Evolutionary conservation across 2,797 vertebrate species (phyloP).

Genomic region (Ataeniobius toweri): DNA sequence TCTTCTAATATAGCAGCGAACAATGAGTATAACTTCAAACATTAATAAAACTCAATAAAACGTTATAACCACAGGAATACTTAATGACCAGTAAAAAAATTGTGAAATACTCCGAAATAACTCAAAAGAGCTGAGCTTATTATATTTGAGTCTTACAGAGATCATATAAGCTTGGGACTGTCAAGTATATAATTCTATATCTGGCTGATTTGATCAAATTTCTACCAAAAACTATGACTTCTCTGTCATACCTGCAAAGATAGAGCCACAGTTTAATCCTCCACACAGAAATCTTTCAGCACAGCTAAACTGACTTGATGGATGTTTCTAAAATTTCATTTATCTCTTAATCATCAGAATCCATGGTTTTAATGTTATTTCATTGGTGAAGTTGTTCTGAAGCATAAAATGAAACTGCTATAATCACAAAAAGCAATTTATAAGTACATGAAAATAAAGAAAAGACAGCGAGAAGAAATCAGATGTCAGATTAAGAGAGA

Average conservation of each 20-base stretch:
- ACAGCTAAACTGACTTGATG: background rate
- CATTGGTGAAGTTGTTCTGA: background rate
- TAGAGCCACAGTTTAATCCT: background rate
- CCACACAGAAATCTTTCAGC: background rate
- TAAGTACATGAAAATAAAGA: background rate
- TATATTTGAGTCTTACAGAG: background rate
- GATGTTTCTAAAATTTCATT: background rate
- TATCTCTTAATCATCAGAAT: background rate
- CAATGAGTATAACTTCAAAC: too few species aligned
- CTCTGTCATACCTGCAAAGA: background rate
- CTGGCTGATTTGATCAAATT: background rate
- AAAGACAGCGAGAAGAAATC: background rate
- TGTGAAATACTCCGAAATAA: background rate
- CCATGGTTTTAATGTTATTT: background rate
- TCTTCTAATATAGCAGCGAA: too few species aligned
- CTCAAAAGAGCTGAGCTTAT: background rate
- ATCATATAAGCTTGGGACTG: background rate
- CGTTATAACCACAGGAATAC: background rate
- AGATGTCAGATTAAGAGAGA: constrained; percentile 10
- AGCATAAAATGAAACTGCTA: background rate
- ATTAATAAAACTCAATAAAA: background rate
- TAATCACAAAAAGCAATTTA: background rate
- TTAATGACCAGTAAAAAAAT: background rate
- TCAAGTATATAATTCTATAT: background rate
- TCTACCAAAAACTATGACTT: background rate